Conservation (phyloP, 2,113 vertebrate genomes). For the Chinchilla lanigera region DNA sequence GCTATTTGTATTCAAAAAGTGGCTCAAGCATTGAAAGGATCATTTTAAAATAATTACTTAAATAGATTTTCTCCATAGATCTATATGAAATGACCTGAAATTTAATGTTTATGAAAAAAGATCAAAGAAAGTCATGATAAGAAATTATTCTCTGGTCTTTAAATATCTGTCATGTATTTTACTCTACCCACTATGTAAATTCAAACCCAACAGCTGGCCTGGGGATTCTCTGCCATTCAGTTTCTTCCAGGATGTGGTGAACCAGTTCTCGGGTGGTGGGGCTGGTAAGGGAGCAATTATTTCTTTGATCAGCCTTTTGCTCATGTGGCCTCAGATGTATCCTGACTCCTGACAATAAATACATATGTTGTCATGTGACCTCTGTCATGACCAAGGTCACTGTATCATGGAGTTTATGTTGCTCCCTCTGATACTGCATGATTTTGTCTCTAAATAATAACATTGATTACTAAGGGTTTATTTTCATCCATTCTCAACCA, state of each 20-base stretch:
- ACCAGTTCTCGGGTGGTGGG: not conserved
- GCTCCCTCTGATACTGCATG: not conserved
- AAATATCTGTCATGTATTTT: not conserved
- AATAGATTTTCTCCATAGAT: not conserved
- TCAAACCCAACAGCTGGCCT: not conserved
- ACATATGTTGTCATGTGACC: not conserved
- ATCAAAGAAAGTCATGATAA: not conserved
- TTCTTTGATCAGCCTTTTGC: not conserved
- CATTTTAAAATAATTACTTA: slow-evolving; percentile 36
- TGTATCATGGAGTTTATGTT: not conserved
- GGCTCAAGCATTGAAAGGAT: not conserved
- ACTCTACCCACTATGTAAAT: not conserved
- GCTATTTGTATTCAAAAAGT: slow-evolving; percentile 44
- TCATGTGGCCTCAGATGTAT: not conserved
- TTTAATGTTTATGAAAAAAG: not conserved
- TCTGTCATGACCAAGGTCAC: not conserved
- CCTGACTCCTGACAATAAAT: not conserved
- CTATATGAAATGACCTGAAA: slow-evolving; percentile 13
- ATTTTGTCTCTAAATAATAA: not conserved
- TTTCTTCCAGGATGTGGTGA: not conserved
- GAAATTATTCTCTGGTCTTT: not conserved
- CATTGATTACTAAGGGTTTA: not conserved
- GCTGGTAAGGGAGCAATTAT: not conserved
- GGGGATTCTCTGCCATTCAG: not conserved
- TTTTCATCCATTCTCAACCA: slow-evolving; percentile 30